Base-by-base conservation (phyloP, 2,888 invertebrate genomes). In the Ophraella communa region DNA sequence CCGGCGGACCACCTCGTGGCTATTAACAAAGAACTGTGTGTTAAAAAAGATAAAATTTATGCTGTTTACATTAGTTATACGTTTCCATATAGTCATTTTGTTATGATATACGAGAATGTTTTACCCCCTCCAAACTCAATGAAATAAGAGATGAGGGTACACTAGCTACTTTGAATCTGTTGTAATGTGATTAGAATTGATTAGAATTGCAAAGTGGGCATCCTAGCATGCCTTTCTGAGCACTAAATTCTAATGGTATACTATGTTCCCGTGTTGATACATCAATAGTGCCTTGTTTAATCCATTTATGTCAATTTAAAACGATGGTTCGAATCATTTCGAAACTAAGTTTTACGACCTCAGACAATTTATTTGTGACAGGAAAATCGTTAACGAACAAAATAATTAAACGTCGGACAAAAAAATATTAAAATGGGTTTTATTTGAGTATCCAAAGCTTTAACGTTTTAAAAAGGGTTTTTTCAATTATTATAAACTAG, bases 141-240 rank as follows among this genome's bases (percentile, higher is more conserved):
- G 17, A 14, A 17, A 39, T 39, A 14, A 14, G 39, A 14, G 39
- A 39, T 14, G 17, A 39, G 39, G 39, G 39, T 39, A 17, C 39
- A 39, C 14, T 39, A 14, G 39, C 14, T 45, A 45, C 21, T 45
- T 45, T 45, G 45, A 45, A 20, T 45, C 21, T 21, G 21, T 45
- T 45, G 45, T 45, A 45, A 45, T 21, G 45, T 45, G 21, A 45
- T 45, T 45, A 45, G 45, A 45, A 45, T 45, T 45, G 21, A 45
- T 45, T 45, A 45, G 45, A 45, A 45, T 45, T 45, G 45, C 45
- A 45, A 45, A 45, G 20, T 45, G 21, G 45, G 21, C 20, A 21
- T 45, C 45, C 45, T 21, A 45, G 21, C 45, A 45, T 45, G 45
- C 45, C 45, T 20, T 45, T 45, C 45, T 45, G 45, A 45, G 45